Evolutionary conservation across 2,113 vertebrate species (phyloP).

Genomic region (Petrocephalus microphthalmus): DNA sequence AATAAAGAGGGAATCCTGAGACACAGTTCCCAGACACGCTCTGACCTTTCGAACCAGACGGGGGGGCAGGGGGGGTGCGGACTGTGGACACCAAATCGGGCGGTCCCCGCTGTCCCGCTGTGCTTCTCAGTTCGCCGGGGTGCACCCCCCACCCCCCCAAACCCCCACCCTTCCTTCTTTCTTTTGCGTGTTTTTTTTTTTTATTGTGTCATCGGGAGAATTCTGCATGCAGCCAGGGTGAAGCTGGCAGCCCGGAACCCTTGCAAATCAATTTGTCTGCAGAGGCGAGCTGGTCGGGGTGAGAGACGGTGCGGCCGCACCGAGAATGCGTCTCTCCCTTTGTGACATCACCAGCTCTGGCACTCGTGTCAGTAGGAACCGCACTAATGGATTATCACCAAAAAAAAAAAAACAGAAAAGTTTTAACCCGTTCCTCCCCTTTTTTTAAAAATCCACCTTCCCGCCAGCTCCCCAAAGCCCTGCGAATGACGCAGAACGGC

Average conservation of each 20-base stretch:
- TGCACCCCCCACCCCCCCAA: constrained; percentile 29
- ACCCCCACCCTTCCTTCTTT: constrained; percentile 30
- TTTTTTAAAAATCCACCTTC: background rate
- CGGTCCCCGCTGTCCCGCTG: constrained; percentile 77
- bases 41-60: constrained; percentile 98
- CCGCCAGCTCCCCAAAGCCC: too few species aligned
- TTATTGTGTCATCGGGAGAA: constrained; percentile 77
- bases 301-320: constrained; percentile 65
- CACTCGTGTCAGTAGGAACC: constrained; percentile 49
- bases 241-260: constrained; percentile 79
- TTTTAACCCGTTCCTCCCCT: constrained; percentile 22
- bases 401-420: constrained; percentile 11
- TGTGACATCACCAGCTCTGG: constrained; percentile 63
- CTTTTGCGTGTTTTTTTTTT: constrained; percentile 51
- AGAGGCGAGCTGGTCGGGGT: constrained; percentile 67
- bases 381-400: constrained; percentile 32
- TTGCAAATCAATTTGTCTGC: constrained; percentile 96
- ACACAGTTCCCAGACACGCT: constrained; percentile 92
- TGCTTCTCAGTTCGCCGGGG: constrained; percentile 73
- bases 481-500: background rate
- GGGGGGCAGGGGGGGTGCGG: constrained; percentile 67
- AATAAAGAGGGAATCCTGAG: constrained; percentile 87
- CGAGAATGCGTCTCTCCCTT: constrained; percentile 52
- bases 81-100: constrained; percentile 80
- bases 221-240: constrained; percentile 82